Evolutionary conservation across 2,113 vertebrate genomes (phyloP).

Genomic region (Colius striatus): DNA sequence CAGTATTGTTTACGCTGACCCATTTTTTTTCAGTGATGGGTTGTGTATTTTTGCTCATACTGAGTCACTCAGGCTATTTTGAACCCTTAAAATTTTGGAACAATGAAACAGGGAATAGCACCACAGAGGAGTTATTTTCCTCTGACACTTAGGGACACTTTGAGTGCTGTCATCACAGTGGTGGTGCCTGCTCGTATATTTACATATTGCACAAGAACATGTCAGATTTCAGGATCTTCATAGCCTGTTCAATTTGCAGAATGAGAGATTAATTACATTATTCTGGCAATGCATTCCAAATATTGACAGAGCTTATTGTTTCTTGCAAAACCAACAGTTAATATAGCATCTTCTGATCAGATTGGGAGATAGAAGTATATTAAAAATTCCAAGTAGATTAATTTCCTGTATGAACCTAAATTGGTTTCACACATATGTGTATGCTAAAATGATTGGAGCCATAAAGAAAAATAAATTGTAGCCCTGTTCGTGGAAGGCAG

Average conservation of each 20-base stretch:
- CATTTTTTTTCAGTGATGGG: background rate
- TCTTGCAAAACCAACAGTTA: conserved; percentile 72
- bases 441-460: conserved; percentile 42
- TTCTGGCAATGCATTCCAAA: conserved; percentile 58
- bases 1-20: conserved; percentile 69
- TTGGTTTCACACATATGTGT: conserved; percentile 54
- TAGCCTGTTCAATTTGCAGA: conserved; percentile 70
- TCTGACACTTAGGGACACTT: background rate
- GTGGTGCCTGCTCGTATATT: conserved; percentile 55
- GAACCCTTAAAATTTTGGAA: background rate
- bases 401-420: conserved; percentile 81
- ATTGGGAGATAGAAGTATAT: conserved; percentile 78
- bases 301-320: conserved; percentile 59
- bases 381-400: conserved; percentile 81
- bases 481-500: background rate
- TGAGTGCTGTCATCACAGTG: conserved; percentile 17
- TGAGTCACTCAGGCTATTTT: conserved; percentile 19
- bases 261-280: conserved; percentile 80
- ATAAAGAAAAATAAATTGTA: conserved; percentile 44
- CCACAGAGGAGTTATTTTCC: conserved; percentile 9
- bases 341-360: conserved; percentile 75
- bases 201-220: conserved; percentile 46
- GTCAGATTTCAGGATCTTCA: conserved; percentile 69
- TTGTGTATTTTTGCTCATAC: background rate
- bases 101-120: conserved; percentile 25